These are phyloP conservation scores for Cotesia congregata DNA, from an alignment of 2,888 invertebrate genomes.

Conservation along the genomic window DNA sequence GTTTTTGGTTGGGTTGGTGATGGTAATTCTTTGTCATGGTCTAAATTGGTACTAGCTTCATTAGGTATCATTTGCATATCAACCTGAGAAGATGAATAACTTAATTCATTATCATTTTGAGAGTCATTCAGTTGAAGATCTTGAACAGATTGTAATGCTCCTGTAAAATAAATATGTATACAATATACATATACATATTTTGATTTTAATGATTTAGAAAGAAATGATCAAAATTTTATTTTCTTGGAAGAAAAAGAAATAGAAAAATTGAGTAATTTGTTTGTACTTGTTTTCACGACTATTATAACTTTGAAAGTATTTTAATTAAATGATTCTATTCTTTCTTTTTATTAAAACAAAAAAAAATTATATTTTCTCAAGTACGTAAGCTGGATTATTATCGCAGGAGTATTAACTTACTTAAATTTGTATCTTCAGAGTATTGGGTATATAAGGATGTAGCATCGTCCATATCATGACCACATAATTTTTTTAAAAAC, in stretches of 20 bases:
- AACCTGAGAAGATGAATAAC: slow-evolving; percentile 56
- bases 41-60: slow-evolving; percentile 55
- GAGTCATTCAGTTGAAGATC: slow-evolving; percentile 62
- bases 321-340: neutral
- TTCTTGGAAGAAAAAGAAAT: no score
- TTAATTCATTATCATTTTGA: slow-evolving; percentile 61
- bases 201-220: neutral
- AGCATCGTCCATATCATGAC: slow-evolving; percentile 76
- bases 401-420: slow-evolving; percentile 49
- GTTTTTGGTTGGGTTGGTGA: slow-evolving; percentile 73
- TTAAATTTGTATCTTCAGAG: slow-evolving; percentile 64
- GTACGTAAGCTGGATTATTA: no score
- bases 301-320: neutral
- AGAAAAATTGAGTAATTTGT: slow-evolving; percentile 9
- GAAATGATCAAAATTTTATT: no score
- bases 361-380: no score
- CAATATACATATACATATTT: slow-evolving; percentile 1
- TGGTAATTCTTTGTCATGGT: slow-evolving; percentile 61
- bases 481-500: slow-evolving; percentile 85
- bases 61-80: slow-evolving; percentile 55
- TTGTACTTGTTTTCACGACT: neutral
- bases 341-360: no score
- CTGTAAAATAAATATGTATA: slow-evolving; percentile 44
- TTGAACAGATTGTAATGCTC: slow-evolving; percentile 64
- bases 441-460: slow-evolving; percentile 65